Base-by-base conservation (phyloP, 2,113 vertebrate genomes). In the Galeopterus variegatus region DNA sequence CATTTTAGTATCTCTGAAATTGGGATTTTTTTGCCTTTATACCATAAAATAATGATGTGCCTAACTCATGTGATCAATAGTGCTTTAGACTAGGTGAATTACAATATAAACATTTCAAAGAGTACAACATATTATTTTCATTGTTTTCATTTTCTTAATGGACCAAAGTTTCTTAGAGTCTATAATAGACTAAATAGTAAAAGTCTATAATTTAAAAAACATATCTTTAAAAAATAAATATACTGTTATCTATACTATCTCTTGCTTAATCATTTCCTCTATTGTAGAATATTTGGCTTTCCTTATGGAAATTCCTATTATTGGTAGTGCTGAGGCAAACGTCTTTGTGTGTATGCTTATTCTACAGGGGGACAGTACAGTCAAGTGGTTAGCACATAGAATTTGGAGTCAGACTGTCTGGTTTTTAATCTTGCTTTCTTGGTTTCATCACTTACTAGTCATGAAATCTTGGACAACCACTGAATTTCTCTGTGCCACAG, bases 101-200 rank as follows among this genome's bases (percentile, higher is more conserved):
- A 67, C 15, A 73, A 36, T 76, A 65, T 69, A 36, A 77, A 54
- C 77, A 50, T 85, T 84, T 89, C 69, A 19, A 48, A 89, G 81
- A 86, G 21, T 11, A 45, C 4, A 23, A 13, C 11, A 13, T 85
- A 19, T 76, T 88, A 92, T 77, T 94, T 92, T 87, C 65, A 36
- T 69, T 11, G 13, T 77, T 77, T 73, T 89, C 4, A 65, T 75
- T 73, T 90, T 86, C 58, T 81, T 82, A 90, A 86, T 64, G 93
- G 67, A 52, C 60, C 79, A 33, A 85, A 50, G n/a, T 64, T 91
- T 90, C 31, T 88, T 91, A 48, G 73, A 82, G 36, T 70, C 11
- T 79, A 5, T 45, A 84, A 52, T 58, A 82, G 81, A 31, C 65
- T 83, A 83, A 96, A 73, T 79, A 33, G 64, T 65, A 54, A 88